Conservation (phyloP, 2,888 invertebrate genomes). For the Drosophila recens region DNA sequence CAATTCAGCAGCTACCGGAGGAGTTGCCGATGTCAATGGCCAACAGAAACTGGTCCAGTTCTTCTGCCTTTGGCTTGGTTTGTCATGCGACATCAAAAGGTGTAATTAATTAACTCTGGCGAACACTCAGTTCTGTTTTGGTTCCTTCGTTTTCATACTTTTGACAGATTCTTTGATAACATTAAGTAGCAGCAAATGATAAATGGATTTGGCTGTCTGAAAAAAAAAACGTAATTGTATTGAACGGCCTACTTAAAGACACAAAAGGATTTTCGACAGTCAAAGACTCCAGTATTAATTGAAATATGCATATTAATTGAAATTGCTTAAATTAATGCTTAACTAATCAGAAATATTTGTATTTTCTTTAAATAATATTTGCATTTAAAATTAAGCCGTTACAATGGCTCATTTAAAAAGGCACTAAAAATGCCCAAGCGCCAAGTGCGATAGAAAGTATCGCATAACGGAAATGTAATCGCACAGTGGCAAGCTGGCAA, state of each 20-base stretch:
- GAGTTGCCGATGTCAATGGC: constrained; percentile 47
- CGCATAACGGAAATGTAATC: constrained; percentile 21
- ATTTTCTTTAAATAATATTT: background rate
- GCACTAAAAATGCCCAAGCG: constrained; percentile 23
- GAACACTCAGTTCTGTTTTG: constrained; percentile 26
- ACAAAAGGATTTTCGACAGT: constrained; percentile 3
- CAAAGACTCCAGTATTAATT: too few species aligned
- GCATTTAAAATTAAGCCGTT: constrained; percentile 5
- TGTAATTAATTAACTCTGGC: constrained; percentile 46
- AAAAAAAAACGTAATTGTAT: constrained; percentile 3
- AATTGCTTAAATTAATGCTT: background rate
- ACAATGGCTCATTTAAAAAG: background rate
- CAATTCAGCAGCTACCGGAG: constrained; percentile 19
- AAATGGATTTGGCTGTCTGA: constrained; percentile 29
- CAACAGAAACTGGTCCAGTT: constrained; percentile 59
- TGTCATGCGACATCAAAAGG: constrained; percentile 38
- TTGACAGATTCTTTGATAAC: constrained; percentile 28
- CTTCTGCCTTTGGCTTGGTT: constrained; percentile 27
- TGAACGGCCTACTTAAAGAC: background rate
- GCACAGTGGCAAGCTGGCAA: constrained; percentile 8
- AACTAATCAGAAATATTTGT: too few species aligned
- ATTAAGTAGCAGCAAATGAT: constrained; percentile 36
- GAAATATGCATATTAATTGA: too few species aligned
- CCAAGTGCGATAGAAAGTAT: constrained; percentile 8
- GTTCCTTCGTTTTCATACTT: constrained; percentile 29